phyloP scores from a whole-genome alignment of 2,888 invertebrate genomes.

The Heliconius aoede region DNA sequence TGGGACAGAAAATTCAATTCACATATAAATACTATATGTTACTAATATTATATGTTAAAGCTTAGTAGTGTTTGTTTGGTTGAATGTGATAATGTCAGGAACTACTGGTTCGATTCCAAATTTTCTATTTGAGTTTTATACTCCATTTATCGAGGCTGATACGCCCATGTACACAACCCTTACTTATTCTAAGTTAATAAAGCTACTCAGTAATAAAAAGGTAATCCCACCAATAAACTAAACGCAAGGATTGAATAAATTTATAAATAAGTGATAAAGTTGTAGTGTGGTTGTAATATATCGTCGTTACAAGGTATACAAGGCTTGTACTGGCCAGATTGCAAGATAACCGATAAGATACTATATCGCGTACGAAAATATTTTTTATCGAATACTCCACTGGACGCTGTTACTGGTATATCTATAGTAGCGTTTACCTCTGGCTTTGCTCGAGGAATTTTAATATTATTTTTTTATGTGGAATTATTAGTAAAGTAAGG shows the following conservation, averaged over 20 bases:
- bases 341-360: conserved; percentile 68
- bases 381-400: conserved; percentile 49
- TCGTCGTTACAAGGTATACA: conserved; percentile 68
- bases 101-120: too few relatives aligned
- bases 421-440: background rate
- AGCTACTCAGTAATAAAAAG: conserved; percentile 8
- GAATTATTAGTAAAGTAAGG: background rate
- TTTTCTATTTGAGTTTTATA: too few relatives aligned
- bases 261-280: conserved; percentile 57
- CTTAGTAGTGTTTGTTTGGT: too few relatives aligned
- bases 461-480: background rate
- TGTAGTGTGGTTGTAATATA: conserved; percentile 58
- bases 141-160: too few relatives aligned
- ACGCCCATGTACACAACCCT: too few relatives aligned
- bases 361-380: conserved; percentile 58
- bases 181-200: background rate
- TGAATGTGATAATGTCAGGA: too few relatives aligned
- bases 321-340: conserved; percentile 67
- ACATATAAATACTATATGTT: too few relatives aligned
- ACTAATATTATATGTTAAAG: too few relatives aligned
- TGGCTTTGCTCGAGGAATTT: background rate
- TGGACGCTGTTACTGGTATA: conserved; percentile 34
- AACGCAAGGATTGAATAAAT: conserved; percentile 31
- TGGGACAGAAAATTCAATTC: too few relatives aligned
- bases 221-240: conserved; percentile 26